Percentiles rank a stretch among this genome's conserved stretches.
phyloP scores from a whole-genome alignment of 2,888 invertebrate genomes.

The Diarsia brunnea region DNA sequence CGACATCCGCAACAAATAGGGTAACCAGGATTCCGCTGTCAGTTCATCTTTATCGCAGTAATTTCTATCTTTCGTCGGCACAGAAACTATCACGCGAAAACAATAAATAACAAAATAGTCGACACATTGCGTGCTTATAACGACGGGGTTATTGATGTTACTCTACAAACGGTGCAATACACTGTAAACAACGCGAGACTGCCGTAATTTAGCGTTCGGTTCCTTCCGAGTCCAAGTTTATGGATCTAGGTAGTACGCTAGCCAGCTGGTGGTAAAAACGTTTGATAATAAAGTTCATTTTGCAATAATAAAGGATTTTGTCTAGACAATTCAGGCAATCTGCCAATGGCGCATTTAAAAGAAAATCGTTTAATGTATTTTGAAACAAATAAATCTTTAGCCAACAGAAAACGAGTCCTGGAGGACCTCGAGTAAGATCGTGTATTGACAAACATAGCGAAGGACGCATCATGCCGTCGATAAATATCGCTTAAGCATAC shows the following conservation, averaged over 20 bases:
- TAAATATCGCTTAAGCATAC: too few relatives aligned
- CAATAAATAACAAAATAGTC: conserved; percentile 46
- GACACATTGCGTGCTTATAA: conserved; percentile 59
- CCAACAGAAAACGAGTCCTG: background rate
- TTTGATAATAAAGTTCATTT: conserved; percentile 8
- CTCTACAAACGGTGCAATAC: conserved; percentile 49
- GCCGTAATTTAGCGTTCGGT: conserved; percentile 51
- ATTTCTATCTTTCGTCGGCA: conserved; percentile 44
- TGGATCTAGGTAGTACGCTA: conserved; percentile 3
- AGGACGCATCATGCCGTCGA: background rate
- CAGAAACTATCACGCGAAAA: conserved; percentile 59
- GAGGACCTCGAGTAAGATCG: background rate
- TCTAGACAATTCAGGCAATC: background rate
- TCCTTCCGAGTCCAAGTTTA: conserved; percentile 55
- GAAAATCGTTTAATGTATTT: background rate
- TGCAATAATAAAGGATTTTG: background rate
- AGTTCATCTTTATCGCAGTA: conserved; percentile 48
- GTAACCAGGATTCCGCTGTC: conserved; percentile 56
- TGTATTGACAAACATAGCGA: background rate
- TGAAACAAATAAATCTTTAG: background rate
- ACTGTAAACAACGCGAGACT: conserved; percentile 36
- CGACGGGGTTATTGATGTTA: conserved; percentile 57
- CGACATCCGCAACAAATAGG: conserved; percentile 48
- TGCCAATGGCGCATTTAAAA: background rate
- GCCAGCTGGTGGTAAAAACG: conserved; percentile 21